Percentiles rank a stretch among this genome's conserved stretches.
Evolutionary conservation across 2,888 invertebrate genomes (phyloP).

Genomic region (Thecocarcelia acutangulata): DNA sequence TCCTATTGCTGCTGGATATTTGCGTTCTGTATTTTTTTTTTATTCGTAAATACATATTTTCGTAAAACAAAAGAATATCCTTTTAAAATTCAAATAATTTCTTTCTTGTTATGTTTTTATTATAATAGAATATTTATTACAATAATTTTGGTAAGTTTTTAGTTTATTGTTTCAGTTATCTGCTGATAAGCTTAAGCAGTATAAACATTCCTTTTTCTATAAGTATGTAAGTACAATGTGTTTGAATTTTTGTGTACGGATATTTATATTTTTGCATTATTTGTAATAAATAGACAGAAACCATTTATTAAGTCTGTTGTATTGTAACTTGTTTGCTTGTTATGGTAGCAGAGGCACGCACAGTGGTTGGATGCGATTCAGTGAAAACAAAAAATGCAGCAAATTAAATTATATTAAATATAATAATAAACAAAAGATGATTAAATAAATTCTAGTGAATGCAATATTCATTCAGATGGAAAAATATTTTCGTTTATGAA

Average conservation of each 20-base stretch:
- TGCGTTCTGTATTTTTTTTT: too few species aligned
- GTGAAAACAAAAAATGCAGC: background rate
- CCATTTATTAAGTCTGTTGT: constrained; percentile 44
- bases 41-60: too few species aligned
- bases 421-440: too few species aligned
- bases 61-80: too few species aligned
- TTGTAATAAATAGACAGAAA: constrained; percentile 31
- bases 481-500: too few species aligned
- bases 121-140: constrained; percentile 3
- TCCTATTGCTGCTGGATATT: too few species aligned
- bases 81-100: background rate
- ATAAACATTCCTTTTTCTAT: constrained; percentile 1
- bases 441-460: too few species aligned
- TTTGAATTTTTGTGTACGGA: background rate
- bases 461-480: too few species aligned
- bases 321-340: background rate
- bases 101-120: background rate
- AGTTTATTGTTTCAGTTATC: constrained; percentile 18
- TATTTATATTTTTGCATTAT: background rate
- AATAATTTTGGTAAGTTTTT: constrained; percentile 31
- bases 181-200: constrained; percentile 23
- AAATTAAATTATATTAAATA: background rate
- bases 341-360: background rate
- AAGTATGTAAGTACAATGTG: too few species aligned
- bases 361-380: constrained; percentile 31